Evolutionary conservation across 2,797 vertebrate genomes (phyloP).

Genomic region (Crenuchus spilurus): DNA sequence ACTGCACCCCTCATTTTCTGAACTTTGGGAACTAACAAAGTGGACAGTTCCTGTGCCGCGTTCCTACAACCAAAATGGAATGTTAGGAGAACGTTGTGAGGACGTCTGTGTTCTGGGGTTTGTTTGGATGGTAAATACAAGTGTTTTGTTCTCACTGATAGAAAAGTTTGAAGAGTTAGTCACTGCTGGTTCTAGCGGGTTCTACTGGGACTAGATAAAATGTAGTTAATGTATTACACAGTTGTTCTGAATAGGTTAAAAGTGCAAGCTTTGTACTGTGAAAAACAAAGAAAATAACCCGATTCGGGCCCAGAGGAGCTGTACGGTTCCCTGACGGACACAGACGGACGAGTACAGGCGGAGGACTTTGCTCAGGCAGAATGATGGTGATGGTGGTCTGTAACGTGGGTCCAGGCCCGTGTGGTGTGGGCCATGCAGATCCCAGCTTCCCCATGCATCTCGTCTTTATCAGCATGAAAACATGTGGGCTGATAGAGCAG

Average conservation of each 20-base stretch:
- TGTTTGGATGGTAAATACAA: too few relatives aligned
- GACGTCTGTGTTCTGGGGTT: too few relatives aligned
- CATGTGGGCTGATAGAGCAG: slow-evolving; percentile 54
- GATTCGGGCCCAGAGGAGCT: too few relatives aligned
- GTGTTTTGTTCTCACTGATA: too few relatives aligned
- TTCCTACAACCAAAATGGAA: too few relatives aligned
- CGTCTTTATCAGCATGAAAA: slow-evolving; percentile 63
- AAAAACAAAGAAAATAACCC: too few relatives aligned
- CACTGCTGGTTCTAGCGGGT: background rate
- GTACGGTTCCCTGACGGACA: too few relatives aligned
- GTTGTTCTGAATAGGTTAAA: background rate
- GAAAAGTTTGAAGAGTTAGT: background rate
- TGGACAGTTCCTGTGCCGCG: too few relatives aligned
- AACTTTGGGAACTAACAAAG: too few relatives aligned
- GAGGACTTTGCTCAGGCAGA: slow-evolving; percentile 49
- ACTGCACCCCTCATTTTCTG: too few relatives aligned
- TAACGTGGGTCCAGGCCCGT: slow-evolving; percentile 62
- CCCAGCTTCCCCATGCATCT: slow-evolving; percentile 63
- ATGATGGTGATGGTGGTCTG: slow-evolving; percentile 64
- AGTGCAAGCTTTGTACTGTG: background rate
- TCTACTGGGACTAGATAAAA: background rate
- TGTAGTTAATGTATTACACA: background rate
- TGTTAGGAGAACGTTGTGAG: too few relatives aligned
- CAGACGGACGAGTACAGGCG: slow-evolving; percentile 17
- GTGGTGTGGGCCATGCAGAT: slow-evolving; percentile 53